Evolutionary conservation across 1,140 invertebrate genomes (phyloP).

Genomic region (Aricia agestis): DNA sequence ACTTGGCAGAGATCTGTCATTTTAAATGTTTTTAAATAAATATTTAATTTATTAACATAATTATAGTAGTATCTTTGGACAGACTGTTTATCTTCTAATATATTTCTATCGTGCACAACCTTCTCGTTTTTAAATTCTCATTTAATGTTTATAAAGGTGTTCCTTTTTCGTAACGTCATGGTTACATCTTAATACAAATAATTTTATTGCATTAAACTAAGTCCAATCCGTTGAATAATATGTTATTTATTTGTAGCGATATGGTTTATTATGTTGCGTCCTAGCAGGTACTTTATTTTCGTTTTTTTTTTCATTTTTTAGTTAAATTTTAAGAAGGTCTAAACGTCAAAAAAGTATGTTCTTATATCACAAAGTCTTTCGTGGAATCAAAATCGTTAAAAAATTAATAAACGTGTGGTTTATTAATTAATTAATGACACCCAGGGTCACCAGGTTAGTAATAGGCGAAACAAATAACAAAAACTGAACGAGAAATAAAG

Average conservation of each 20-base stretch:
- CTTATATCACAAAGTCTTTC: no score
- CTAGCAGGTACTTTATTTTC: not conserved
- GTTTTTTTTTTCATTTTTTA: not conserved
- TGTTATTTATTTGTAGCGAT: slow-evolving; percentile 22
- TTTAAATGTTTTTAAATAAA: slow-evolving; percentile 18
- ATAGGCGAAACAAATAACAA: not conserved
- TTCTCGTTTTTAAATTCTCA: slow-evolving; percentile 50
- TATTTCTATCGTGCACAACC: slow-evolving; percentile 71
- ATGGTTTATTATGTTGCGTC: slow-evolving; percentile 4
- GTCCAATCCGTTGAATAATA: not conserved
- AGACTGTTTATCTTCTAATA: slow-evolving; percentile 53
- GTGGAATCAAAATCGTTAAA: not conserved
- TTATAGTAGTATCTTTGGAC: slow-evolving; percentile 49
- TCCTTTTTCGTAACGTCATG: slow-evolving; percentile 7
- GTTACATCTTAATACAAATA: slow-evolving; percentile 9
- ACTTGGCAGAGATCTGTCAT: slow-evolving; percentile 12
- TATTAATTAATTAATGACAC: not conserved
- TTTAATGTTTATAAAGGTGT: slow-evolving; percentile 7
- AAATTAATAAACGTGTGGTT: no score
- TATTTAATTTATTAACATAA: slow-evolving; percentile 19
- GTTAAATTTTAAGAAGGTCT: not conserved
- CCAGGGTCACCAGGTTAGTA: not conserved
- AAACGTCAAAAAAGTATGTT: not conserved
- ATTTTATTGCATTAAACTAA: slow-evolving; percentile 12
- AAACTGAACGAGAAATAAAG: not conserved